phyloP scores from a whole-genome alignment of 1,140 invertebrate genomes.

The Drosophila leontia region DNA sequence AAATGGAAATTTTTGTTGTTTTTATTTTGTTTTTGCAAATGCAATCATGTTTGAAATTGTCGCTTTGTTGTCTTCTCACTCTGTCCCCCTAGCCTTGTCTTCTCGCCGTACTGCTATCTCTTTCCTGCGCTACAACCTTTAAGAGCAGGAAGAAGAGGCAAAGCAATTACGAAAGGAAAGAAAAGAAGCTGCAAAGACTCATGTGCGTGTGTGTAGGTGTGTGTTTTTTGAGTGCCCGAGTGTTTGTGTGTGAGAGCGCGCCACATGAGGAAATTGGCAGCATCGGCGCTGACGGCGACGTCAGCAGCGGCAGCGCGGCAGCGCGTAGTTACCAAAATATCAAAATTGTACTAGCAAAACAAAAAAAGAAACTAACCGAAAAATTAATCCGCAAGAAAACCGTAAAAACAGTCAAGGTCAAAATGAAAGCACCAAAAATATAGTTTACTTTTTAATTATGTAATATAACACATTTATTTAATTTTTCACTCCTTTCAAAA shows the following conservation, averaged over 20 bases:
- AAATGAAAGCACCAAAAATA: not conserved
- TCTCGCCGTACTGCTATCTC: slow-evolving; percentile 1
- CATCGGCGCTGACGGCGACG: slow-evolving; percentile 12
- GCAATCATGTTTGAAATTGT: slow-evolving; percentile 52
- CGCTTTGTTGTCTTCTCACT: slow-evolving; percentile 39
- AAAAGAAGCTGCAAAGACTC: slow-evolving; percentile 53
- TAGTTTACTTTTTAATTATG: not conserved
- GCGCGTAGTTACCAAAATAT: slow-evolving; percentile 40
- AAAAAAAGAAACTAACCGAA: not conserved
- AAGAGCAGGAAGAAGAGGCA: slow-evolving; percentile 23
- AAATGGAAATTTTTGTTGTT: slow-evolving; percentile 46
- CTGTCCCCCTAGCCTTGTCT: slow-evolving; percentile 21
- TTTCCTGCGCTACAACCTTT: slow-evolving; percentile 32
- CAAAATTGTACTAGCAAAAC: slow-evolving; percentile 21
- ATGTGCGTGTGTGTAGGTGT: slow-evolving; percentile 58
- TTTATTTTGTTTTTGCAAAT: slow-evolving; percentile 50
- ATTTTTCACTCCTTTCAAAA: not conserved
- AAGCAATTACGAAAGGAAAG: slow-evolving; percentile 43
- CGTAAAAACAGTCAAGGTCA: slow-evolving; percentile 4
- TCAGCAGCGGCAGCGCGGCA: slow-evolving; percentile 36
- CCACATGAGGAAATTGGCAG: slow-evolving; percentile 57
- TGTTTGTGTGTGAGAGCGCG: slow-evolving; percentile 51
- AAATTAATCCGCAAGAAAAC: slow-evolving; percentile 6
- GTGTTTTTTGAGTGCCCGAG: slow-evolving; percentile 48
- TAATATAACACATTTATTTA: not conserved